Conservation (phyloP, 2,113 vertebrate genomes). For the Cyprinus carpio region DNA sequence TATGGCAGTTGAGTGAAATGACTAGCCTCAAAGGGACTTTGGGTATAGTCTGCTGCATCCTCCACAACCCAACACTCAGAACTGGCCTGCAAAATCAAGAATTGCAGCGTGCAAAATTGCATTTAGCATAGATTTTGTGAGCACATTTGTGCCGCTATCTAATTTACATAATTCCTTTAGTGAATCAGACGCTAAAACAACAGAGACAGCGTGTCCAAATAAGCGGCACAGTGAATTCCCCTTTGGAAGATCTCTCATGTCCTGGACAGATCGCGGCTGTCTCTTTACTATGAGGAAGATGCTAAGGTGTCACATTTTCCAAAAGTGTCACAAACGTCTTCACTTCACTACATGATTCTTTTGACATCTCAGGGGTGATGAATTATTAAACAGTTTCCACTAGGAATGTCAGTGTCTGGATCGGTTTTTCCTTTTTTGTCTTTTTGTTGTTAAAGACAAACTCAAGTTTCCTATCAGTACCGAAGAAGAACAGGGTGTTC, state of each 20-base stretch:
- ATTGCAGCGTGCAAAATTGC: background rate
- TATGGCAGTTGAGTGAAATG: background rate
- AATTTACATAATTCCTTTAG: constrained; percentile 13
- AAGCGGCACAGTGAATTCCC: background rate
- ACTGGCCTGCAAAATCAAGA: background rate
- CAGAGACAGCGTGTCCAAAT: background rate
- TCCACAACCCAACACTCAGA: background rate
- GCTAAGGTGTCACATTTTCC: constrained; percentile 36
- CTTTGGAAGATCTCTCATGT: background rate
- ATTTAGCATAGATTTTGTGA: background rate
- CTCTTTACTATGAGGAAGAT: constrained; percentile 18
- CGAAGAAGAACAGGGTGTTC: background rate
- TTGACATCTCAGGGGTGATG: constrained; percentile 41
- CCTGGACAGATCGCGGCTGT: constrained; percentile 10
- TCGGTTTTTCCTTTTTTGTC: background rate
- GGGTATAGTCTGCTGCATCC: background rate
- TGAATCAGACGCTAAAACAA: background rate
- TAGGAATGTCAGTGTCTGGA: constrained; percentile 22
- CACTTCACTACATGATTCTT: constrained; percentile 29
- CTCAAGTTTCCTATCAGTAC: constrained; percentile 20
- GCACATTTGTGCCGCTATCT: background rate
- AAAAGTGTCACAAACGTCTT: constrained; percentile 28
- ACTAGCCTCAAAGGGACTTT: background rate
- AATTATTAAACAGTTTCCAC: constrained; percentile 41
- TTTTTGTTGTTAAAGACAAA: constrained; percentile 31